Conservation (phyloP, 1,140 invertebrate genomes). For the Cotesia chilonis region DNA sequence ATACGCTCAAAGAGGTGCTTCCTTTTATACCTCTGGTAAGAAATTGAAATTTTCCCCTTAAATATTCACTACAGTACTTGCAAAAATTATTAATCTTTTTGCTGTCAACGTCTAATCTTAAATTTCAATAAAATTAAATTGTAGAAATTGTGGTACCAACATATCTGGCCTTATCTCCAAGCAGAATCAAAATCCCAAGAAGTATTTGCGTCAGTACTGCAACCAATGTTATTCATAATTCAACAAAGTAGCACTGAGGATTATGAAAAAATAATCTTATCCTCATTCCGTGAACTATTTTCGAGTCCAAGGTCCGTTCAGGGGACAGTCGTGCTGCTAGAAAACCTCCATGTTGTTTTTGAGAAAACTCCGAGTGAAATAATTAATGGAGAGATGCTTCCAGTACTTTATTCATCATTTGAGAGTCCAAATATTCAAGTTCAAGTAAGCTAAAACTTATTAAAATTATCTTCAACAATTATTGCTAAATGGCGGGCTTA, state of each 20-base stretch:
- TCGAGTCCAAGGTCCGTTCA: slow-evolving; percentile 84
- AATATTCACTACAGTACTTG: neutral
- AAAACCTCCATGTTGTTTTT: slow-evolving; percentile 91
- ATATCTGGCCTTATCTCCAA: slow-evolving; percentile 90
- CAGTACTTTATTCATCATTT: slow-evolving; percentile 87
- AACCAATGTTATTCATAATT: slow-evolving; percentile 88
- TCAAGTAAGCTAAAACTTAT: slow-evolving; percentile 72
- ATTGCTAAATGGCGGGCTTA: neutral
- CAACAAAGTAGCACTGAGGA: slow-evolving; percentile 85
- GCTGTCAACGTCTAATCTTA: no score
- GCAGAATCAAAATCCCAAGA: slow-evolving; percentile 86
- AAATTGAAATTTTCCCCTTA: slow-evolving; percentile 31
- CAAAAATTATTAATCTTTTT: no score
- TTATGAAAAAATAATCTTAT: slow-evolving; percentile 84
- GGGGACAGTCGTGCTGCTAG: slow-evolving; percentile 88
- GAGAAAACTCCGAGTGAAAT: slow-evolving; percentile 87
- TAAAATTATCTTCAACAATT: neutral
- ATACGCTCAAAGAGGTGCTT: slow-evolving; percentile 83
- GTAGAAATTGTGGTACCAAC: slow-evolving; percentile 95
- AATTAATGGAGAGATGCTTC: slow-evolving; percentile 82
- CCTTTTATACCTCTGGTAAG: slow-evolving; percentile 90
- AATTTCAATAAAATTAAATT: neutral
- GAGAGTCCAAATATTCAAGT: slow-evolving; percentile 92
- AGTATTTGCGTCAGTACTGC: slow-evolving; percentile 86
- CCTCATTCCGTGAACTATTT: slow-evolving; percentile 75